A percentile compares a stretch with the other conserved stretches of the same genome.
Conservation (phyloP, 1,140 invertebrate genomes). For the Diploscapter pachys region DNA sequence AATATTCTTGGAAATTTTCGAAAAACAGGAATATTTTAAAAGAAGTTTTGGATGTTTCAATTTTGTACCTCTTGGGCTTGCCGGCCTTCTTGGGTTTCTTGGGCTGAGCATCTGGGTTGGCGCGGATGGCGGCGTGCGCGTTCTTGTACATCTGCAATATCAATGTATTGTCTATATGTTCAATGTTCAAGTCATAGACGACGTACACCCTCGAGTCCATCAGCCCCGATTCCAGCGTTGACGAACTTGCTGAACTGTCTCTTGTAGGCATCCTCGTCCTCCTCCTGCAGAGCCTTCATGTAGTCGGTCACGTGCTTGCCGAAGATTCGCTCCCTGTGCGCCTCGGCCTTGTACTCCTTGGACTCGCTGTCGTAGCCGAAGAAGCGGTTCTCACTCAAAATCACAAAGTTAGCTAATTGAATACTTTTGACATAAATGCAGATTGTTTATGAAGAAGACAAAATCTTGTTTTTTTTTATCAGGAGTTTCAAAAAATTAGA, state of each 20-base stretch:
- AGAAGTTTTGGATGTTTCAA: too few species aligned
- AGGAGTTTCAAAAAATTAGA: too few species aligned
- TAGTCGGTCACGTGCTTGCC: constrained; percentile 95
- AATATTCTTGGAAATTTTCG: constrained; percentile 59
- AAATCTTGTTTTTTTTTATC: too few species aligned
- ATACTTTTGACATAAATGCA: too few species aligned
- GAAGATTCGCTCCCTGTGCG: constrained; percentile 92
- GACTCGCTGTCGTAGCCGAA: constrained; percentile 89
- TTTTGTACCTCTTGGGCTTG: constrained; percentile 61
- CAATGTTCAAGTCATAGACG: background rate
- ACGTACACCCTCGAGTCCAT: constrained; percentile 69
- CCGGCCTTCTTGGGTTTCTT: constrained; percentile 64
- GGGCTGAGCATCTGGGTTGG: constrained; percentile 69
- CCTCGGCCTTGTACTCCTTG: constrained; percentile 88
- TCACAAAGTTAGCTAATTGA: background rate
- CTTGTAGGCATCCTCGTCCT: constrained; percentile 93
- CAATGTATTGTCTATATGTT: constrained; percentile 27
- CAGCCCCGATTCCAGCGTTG: constrained; percentile 71
- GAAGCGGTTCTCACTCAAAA: constrained; percentile 80
- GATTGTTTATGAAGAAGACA: too few species aligned
- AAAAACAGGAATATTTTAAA: too few species aligned
- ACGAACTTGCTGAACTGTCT: constrained; percentile 94
- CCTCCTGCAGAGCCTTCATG: constrained; percentile 85
- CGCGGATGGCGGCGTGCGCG: constrained; percentile 85
- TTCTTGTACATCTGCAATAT: constrained; percentile 87